Conservation (phyloP, 2,888 invertebrate species). For the Cheilosia pagana region DNA sequence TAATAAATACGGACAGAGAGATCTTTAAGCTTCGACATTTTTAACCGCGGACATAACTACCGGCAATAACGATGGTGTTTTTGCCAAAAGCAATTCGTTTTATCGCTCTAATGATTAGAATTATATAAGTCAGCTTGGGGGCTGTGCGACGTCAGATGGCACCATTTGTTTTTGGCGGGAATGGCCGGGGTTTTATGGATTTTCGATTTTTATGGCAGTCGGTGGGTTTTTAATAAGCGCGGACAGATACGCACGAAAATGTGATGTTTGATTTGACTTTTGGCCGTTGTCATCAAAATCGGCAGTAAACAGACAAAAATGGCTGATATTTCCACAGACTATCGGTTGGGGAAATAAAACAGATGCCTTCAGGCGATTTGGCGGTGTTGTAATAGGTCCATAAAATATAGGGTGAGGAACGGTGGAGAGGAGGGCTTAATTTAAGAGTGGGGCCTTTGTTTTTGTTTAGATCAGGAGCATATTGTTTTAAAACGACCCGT, state of each 20-base stretch:
- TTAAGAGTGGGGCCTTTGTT: too few relatives aligned
- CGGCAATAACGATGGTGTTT: constrained; percentile 60
- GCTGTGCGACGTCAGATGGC: constrained; percentile 39
- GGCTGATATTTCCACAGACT: background rate
- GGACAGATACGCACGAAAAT: background rate
- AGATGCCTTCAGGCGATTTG: background rate
- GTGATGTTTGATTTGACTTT: background rate
- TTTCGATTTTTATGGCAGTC: constrained; percentile 28
- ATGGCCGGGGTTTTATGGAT: constrained; percentile 38
- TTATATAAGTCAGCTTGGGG: constrained; percentile 51
- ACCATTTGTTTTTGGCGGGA: constrained; percentile 35
- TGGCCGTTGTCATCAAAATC: background rate
- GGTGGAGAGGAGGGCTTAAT: too few relatives aligned
- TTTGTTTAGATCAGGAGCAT: too few relatives aligned
- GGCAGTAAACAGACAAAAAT: background rate
- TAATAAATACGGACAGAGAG: constrained; percentile 57
- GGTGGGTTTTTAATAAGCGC: constrained; percentile 21
- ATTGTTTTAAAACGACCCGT: too few relatives aligned
- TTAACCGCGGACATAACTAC: constrained; percentile 26
- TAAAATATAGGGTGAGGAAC: too few relatives aligned
- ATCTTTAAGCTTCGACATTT: constrained; percentile 50
- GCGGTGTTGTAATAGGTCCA: too few relatives aligned
- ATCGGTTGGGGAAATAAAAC: background rate
- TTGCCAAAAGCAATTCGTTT: constrained; percentile 52
- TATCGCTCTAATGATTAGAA: constrained; percentile 65